Evolutionary conservation across 53 echinoderm and acorn worm genomes (phyloP).

Genomic region (Zoroaster sp.): DNA sequence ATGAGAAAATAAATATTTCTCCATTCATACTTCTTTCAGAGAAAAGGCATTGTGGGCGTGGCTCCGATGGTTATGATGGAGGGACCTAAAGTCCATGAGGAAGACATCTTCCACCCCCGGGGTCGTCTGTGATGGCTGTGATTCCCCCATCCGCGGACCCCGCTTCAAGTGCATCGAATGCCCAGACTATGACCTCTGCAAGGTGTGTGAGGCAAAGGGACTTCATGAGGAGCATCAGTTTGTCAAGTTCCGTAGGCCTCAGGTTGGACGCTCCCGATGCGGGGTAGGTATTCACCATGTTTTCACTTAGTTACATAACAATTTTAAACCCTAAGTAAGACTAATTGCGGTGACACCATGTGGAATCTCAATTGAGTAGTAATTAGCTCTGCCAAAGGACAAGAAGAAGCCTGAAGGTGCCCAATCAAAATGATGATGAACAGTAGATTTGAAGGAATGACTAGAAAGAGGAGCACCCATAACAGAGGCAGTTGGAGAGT

Average conservation of each 20-base stretch:
- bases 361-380: too few relatives aligned
- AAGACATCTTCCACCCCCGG: constrained; percentile 86
- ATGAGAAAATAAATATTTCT: background rate
- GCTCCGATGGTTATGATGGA: background rate
- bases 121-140: constrained; percentile 93
- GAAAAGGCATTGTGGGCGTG: background rate
- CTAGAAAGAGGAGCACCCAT: too few relatives aligned
- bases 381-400: too few relatives aligned
- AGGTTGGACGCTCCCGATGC: constrained; percentile 68
- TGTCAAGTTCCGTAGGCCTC: constrained; percentile 89
- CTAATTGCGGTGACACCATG: too few relatives aligned
- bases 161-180: constrained; percentile 91
- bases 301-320: too few relatives aligned
- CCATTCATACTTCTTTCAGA: background rate
- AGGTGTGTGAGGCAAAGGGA: constrained; percentile 80
- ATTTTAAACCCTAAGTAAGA: too few relatives aligned
- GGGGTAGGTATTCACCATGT: too few relatives aligned
- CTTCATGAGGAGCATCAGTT: constrained; percentile 91
- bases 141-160: constrained; percentile 82
- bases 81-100: constrained; percentile 38
- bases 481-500: too few relatives aligned
- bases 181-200: constrained; percentile 97
- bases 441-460: too few relatives aligned
- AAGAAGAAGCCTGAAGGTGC: too few relatives aligned
- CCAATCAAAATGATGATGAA: too few relatives aligned